Evolutionary conservation across 2,113 vertebrate genomes (phyloP).

Genomic region (Chrysochloris asiatica): DNA sequence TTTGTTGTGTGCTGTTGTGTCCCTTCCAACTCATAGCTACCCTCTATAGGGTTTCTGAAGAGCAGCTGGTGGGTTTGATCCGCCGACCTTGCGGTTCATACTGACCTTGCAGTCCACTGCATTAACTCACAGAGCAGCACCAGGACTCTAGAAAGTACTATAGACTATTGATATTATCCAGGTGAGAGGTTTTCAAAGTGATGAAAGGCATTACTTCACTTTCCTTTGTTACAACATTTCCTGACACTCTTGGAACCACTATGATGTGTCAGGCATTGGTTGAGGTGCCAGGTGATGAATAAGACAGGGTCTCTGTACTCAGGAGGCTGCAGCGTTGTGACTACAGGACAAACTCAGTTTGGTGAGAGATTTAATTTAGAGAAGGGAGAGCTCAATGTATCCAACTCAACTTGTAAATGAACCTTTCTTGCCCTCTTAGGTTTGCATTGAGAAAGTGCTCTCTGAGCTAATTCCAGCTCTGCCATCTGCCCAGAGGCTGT

Average conservation of each 20-base stretch:
- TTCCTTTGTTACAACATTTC: neutral
- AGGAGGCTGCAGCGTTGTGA: neutral
- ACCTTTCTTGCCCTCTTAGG: neutral
- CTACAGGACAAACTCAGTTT: neutral
- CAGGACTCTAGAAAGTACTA: too few species aligned
- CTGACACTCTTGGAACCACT: neutral
- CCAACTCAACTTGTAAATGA: neutral
- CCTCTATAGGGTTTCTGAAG: too few species aligned
- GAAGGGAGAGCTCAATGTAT: neutral
- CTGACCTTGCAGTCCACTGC: too few species aligned
- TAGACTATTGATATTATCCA: neutral
- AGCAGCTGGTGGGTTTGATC: too few species aligned
- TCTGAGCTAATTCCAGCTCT: neutral
- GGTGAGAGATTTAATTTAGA: neutral
- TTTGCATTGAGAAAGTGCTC: neutral
- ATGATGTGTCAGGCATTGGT: too few species aligned
- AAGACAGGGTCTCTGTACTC: neutral
- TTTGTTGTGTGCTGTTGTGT: too few species aligned
- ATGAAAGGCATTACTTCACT: neutral
- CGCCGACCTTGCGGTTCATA: too few species aligned
- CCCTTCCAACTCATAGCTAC: too few species aligned
- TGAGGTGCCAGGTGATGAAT: neutral
- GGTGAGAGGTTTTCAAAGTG: neutral
- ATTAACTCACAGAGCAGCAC: too few species aligned
- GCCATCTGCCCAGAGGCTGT: neutral